Evolutionary conservation across 2,888 invertebrate genomes (phyloP).

Genomic region (Ischnura elegans): DNA sequence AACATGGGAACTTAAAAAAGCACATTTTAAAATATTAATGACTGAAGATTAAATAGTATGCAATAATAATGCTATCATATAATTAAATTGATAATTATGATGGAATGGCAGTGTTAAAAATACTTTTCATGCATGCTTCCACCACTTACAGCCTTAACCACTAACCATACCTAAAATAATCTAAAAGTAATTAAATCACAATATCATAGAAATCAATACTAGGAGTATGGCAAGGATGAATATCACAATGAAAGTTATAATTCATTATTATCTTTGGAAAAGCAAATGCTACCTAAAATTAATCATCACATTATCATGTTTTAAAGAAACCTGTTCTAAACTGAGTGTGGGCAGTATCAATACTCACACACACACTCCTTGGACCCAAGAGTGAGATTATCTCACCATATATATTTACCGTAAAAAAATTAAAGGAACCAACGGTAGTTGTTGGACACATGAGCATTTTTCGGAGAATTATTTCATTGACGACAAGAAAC

Average conservation of each 20-base stretch:
- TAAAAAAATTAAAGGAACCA: background rate
- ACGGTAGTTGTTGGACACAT: background rate
- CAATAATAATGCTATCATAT: conserved; percentile 28
- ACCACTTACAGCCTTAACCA: background rate
- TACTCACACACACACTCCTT: background rate
- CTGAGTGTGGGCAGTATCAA: background rate
- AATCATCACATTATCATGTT: conserved; percentile 15
- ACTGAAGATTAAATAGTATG: background rate
- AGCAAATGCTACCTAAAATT: conserved; percentile 13
- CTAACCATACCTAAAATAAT: background rate
- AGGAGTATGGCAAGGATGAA: background rate
- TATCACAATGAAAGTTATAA: background rate
- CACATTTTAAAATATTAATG: background rate
- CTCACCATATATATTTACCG: background rate
- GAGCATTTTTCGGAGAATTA: background rate
- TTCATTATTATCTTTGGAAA: conserved; percentile 5
- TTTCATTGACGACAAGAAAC: background rate
- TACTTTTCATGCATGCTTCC: background rate
- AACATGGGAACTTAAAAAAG: background rate
- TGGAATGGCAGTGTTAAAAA: conserved; percentile 62
- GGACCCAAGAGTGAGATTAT: conserved; percentile 46
- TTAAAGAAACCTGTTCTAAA: background rate
- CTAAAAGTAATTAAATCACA: background rate
- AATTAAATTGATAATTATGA: conserved; percentile 17
- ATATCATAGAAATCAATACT: background rate